Base-by-base conservation (phyloP, 2,888 invertebrate species). In the Mechanitis mazaeus region DNA sequence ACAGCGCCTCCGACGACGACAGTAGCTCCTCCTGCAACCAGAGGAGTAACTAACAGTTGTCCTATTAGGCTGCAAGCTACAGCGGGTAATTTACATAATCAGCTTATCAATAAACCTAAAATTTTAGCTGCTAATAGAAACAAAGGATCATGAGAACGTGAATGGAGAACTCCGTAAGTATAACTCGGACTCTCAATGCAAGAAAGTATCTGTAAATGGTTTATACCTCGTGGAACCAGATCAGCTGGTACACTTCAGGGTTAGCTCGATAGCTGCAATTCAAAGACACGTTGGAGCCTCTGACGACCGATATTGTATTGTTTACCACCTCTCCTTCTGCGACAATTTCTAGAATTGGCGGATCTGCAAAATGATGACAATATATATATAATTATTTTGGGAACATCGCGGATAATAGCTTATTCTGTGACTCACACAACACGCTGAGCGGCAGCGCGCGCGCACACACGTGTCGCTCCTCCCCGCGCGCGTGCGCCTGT, bases 161-260 rank as follows among this genome's bases (percentile, higher is more conserved):
- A 9, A 11, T 9, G 9, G 2, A 42, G 42, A 9, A 42, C 42
- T 42, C 42, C 1, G 11, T 9, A 42, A 9, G 42, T 42, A 7
- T 9, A 9, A 3, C 9, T 42, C 42, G 6, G 6, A 35, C 4
- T 35, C 9, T n/a, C 9, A n/a, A 78, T 77, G 59, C 11, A 33
- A 45, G n/a, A 33, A 54, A 50, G 20, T 11, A 38, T 20, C 54
- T 28, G 33, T 45, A n/a, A 7, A 20, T n/a, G 12, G 20, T 54
- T 35, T 20, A 71, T 76, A 87, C 89, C 81, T 81, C 79, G 68
- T 84, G 85, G 64, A 81, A 87, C 85, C 89, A 90, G 33, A 76
- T 76, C 5, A 89, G 69, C 64, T 83, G 79, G 64, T 82, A 79
- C 1, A 84, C 73, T 2, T 79, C 71, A 2, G 90, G 90, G 64